Conservation (phyloP, 2,113 vertebrate genomes). For the Calyptomena viridis region DNA sequence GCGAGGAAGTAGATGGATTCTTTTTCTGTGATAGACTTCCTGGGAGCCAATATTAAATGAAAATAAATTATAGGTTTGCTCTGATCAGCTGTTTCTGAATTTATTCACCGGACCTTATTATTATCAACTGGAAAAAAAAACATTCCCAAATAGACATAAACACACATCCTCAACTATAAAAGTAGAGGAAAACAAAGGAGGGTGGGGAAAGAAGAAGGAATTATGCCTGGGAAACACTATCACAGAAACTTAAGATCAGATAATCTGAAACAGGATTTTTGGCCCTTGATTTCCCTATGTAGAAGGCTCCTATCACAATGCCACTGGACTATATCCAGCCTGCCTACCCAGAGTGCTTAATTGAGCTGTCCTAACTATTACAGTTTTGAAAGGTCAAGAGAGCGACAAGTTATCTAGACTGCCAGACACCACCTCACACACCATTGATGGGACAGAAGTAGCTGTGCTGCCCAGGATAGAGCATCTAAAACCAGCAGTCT, state of each 20-base stretch:
- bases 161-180: neutral
- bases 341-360: neutral
- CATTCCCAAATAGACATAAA: neutral
- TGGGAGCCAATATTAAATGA: neutral
- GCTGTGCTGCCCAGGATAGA: neutral
- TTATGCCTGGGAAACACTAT: neutral
- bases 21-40: neutral
- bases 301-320: neutral
- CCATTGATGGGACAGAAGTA: neutral
- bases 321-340: neutral
- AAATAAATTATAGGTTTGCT: neutral
- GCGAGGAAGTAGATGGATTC: neutral
- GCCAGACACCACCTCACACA: neutral
- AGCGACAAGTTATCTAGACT: neutral
- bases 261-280: neutral
- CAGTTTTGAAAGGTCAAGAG: slow-evolving; percentile 9
- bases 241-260: neutral
- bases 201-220: rapidly evolving
- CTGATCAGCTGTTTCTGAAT: neutral
- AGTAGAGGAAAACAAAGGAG: neutral
- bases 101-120: neutral
- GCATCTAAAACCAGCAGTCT: neutral
- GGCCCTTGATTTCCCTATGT: neutral
- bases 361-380: neutral
- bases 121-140: neutral